Conservation (phyloP, 2,888 invertebrate species). For the Cylloceria caligata region DNA sequence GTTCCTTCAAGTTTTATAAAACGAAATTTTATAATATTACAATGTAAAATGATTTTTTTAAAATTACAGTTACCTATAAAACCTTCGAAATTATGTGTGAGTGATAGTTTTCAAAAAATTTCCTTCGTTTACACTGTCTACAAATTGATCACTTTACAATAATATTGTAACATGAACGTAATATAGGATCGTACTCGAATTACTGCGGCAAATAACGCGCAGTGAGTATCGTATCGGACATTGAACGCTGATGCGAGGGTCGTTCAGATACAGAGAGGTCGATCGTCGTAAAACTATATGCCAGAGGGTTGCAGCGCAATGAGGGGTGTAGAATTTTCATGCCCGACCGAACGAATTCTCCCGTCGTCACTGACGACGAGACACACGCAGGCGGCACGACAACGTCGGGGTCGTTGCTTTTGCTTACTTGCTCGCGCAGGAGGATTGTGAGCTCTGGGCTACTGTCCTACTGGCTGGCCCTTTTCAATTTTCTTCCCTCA, state of each 20-base stretch:
- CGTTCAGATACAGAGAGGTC: constrained; percentile 67
- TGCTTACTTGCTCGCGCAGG: constrained; percentile 1
- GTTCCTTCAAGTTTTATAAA: too few relatives aligned
- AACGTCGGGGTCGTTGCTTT: constrained; percentile 86
- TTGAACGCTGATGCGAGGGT: constrained; percentile 53
- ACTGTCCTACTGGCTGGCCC: constrained; percentile 83
- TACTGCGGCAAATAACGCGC: constrained; percentile 59
- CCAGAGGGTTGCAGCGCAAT: constrained; percentile 75
- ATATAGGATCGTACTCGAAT: not conserved
- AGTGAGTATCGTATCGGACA: constrained; percentile 34
- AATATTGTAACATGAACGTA: not conserved
- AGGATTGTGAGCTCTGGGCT: not conserved
- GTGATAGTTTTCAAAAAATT: too few relatives aligned
- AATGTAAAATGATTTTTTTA: too few relatives aligned
- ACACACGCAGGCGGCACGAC: constrained; percentile 85
- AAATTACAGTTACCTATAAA: too few relatives aligned
- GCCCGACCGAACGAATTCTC: constrained; percentile 73
- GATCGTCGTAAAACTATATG: constrained; percentile 67
- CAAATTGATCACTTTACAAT: not conserved
- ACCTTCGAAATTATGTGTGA: too few relatives aligned
- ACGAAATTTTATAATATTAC: too few relatives aligned
- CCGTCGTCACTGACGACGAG: constrained; percentile 70
- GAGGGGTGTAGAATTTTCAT: constrained; percentile 79
- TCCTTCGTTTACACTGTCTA: not conserved
- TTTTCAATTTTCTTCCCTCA: constrained; percentile 85